A percentile compares a stretch with the other conserved stretches of the same genome.
These are phyloP conservation scores for Palythoa grandis DNA, from an alignment of 92 coral and sea anemone species.

Conservation along the genomic window DNA sequence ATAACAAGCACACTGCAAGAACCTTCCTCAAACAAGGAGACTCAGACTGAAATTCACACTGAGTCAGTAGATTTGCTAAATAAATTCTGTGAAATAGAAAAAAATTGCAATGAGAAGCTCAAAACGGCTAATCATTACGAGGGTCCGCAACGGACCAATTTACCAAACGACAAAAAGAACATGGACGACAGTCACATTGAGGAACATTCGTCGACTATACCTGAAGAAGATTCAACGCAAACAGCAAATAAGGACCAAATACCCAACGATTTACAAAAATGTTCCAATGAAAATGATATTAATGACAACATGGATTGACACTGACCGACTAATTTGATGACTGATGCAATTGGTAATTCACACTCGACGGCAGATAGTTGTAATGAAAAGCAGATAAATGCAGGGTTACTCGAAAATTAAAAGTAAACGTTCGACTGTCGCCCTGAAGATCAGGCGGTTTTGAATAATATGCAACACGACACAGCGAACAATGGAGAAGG, in stretches of 20 bases:
- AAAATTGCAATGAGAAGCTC: not conserved
- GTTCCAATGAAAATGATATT: not conserved
- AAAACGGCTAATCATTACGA: not conserved
- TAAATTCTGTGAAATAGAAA: not conserved
- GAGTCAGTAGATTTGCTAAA: not conserved
- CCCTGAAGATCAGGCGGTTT: no score
- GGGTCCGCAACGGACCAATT: not conserved
- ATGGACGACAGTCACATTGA: not conserved
- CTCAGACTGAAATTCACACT: not conserved
- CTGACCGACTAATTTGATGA: not conserved
- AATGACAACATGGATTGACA: not conserved
- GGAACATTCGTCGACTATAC: not conserved
- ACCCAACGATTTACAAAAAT: not conserved
- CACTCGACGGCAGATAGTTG: not conserved
- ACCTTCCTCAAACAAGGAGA: not conserved
- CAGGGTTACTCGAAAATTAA: no score
- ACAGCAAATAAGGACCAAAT: not conserved
- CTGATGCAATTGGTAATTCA: not conserved
- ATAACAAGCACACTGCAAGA: not conserved
- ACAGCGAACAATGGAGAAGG: no score
- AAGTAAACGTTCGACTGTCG: no score
- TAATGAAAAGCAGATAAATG: no score
- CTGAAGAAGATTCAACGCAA: not conserved
- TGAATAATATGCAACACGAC: no score
- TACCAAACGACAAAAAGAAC: not conserved